Evolutionary conservation across 2,797 vertebrate genomes (phyloP).

Genomic region (Schizopygopsis malacanthus): DNA sequence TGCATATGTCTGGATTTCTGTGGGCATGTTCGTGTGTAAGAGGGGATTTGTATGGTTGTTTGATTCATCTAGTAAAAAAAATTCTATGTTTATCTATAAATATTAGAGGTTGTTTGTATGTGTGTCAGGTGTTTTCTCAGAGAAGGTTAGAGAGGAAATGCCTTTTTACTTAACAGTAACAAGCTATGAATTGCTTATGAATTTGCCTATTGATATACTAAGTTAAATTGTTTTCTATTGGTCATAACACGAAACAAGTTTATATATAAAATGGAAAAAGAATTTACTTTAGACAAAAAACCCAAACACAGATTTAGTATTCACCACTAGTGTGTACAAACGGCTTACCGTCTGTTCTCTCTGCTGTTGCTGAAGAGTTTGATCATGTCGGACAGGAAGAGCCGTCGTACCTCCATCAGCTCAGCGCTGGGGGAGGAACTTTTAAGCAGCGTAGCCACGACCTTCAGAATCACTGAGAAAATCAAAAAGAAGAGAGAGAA

Average conservation of each 20-base stretch:
- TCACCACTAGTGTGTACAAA: not conserved
- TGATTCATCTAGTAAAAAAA: not conserved
- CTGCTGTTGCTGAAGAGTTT: constrained; percentile 99
- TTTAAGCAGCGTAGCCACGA: constrained; percentile 96
- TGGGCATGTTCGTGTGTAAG: not conserved
- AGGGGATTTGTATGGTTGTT: constrained; percentile 16
- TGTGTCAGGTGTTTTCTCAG: not conserved
- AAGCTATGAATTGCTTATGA: not conserved
- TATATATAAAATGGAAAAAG: not conserved
- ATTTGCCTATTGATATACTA: not conserved
- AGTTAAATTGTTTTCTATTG: not conserved
- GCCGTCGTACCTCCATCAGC: constrained; percentile 97
- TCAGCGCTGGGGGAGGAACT: constrained; percentile 94
- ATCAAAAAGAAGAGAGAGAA: constrained; percentile 17
- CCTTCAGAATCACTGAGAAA: constrained; percentile 95
- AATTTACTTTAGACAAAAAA: not conserved
- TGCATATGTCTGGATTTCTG: constrained; percentile 12
- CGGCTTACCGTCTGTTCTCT: constrained; percentile 92
- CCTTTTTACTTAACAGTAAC: constrained; percentile 2
- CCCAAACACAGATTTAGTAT: not conserved
- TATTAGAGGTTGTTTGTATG: not conserved
- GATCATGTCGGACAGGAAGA: constrained; percentile 99
- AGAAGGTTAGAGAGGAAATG: not conserved
- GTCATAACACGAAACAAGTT: not conserved
- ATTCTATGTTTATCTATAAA: constrained; percentile 1